Evolutionary conservation across 2,113 vertebrate genomes (phyloP).

Genomic region (Thalassarche chlororhynchos): DNA sequence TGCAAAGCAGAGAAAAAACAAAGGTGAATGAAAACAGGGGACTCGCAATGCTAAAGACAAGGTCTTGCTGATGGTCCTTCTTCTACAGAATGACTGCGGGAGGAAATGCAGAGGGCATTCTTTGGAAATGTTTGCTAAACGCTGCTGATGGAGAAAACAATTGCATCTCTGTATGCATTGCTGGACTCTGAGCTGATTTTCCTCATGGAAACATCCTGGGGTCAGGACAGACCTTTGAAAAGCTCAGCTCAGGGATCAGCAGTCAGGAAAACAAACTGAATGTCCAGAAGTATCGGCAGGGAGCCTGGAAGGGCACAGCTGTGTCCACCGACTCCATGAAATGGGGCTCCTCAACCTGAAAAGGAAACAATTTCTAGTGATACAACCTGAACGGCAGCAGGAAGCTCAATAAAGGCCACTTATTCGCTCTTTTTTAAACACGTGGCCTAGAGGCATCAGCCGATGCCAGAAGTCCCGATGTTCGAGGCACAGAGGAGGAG

Average conservation of each 20-base stretch:
- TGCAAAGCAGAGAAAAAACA: not conserved
- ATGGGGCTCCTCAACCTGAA: not conserved
- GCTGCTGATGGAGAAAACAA: not conserved
- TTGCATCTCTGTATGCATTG: not conserved
- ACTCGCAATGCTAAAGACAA: not conserved
- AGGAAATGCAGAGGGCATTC: not conserved
- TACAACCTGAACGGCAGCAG: not conserved
- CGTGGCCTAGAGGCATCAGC: not conserved
- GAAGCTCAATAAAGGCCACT: not conserved
- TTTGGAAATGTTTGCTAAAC: not conserved
- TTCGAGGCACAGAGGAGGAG: not conserved
- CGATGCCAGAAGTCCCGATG: not conserved
- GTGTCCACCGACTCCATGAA: not conserved
- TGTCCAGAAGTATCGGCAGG: not conserved
- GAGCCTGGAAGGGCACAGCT: not conserved
- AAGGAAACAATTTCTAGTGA: not conserved
- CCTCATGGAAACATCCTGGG: not conserved
- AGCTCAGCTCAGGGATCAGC: not conserved
- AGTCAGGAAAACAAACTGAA: not conserved
- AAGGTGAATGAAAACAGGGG: not conserved
- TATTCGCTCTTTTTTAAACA: not conserved
- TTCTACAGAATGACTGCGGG: not conserved
- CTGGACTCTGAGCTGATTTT: not conserved
- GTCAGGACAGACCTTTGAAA: not conserved
- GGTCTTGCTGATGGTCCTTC: not conserved